Conservation (phyloP, 2,113 vertebrate genomes). For the Acrocephalus arundinaceus region DNA sequence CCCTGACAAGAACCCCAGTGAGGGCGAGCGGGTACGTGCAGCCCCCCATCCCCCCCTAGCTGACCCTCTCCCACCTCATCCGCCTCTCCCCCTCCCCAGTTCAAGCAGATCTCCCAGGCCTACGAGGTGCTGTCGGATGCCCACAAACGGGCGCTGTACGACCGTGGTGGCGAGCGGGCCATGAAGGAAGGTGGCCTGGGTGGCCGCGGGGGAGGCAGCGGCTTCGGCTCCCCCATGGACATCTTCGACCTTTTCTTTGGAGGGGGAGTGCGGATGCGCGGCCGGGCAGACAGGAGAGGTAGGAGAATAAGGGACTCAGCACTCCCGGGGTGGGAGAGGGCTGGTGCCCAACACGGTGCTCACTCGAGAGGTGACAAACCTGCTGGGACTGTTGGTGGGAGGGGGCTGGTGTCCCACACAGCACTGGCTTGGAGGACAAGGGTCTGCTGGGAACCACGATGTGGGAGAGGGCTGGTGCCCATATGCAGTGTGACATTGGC, state of each 20-base stretch:
- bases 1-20: slow-evolving; percentile 69
- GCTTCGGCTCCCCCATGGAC: slow-evolving; percentile 60
- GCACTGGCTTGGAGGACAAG: not conserved
- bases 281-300: slow-evolving; percentile 56
- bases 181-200: slow-evolving; percentile 51
- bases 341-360: not conserved
- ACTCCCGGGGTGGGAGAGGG: not conserved
- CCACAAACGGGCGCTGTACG: slow-evolving; percentile 60
- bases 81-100: not conserved
- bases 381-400: not conserved
- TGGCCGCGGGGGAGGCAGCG: not conserved
- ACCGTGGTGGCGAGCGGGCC: slow-evolving; percentile 62
- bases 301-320: not conserved
- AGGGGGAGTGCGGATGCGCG: not conserved
- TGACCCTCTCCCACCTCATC: accelerated
- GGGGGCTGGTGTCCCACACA: not conserved
- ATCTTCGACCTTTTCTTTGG: slow-evolving; percentile 70
- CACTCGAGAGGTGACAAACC: not conserved
- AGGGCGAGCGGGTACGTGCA: slow-evolving; percentile 61
- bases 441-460: accelerated
- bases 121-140: slow-evolving; percentile 67
- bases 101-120: slow-evolving; percentile 73
- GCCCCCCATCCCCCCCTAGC: accelerated
- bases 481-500: too few relatives aligned
- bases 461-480: not conserved